These are phyloP conservation scores for Danaus plexippus DNA, from an alignment of 1,140 invertebrate species.

Conservation along the genomic window DNA sequence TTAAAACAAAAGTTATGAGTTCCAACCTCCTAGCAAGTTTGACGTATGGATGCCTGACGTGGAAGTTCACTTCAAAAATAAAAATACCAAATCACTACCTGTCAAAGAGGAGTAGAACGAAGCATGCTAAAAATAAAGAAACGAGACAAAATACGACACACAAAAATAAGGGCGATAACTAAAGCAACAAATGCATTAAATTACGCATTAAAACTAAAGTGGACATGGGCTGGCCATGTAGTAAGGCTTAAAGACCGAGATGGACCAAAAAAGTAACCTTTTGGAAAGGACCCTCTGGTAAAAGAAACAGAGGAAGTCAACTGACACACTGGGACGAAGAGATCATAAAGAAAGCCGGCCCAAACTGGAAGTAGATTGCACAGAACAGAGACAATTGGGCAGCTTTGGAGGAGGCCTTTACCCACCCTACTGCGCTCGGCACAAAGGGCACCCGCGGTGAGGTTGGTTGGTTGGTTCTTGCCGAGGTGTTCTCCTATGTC, in stretches of 20 bases:
- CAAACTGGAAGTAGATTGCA: too few species aligned
- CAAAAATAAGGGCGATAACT: too few species aligned
- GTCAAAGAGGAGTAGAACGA: too few species aligned
- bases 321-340: slow-evolving; percentile 7
- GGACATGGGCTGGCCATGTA: neutral
- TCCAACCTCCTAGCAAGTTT: neutral
- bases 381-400: too few species aligned
- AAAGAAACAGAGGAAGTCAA: slow-evolving; percentile 3
- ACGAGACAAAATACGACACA: too few species aligned
- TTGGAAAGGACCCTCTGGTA: slow-evolving; percentile 8
- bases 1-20: slow-evolving; percentile 6
- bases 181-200: too few species aligned
- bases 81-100: neutral
- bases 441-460: neutral
- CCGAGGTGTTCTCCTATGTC: too few species aligned
- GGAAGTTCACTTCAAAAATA: slow-evolving; percentile 1
- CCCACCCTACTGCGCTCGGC: too few species aligned
- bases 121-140: too few species aligned
- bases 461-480: too few species aligned
- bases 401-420: too few species aligned
- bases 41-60: slow-evolving; percentile 5
- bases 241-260: neutral
- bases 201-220: neutral
- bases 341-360: slow-evolving; percentile 6
- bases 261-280: neutral